Evolutionary conservation across 1,140 invertebrate genomes (phyloP).

Genomic region (Agraylea sexmaculata): DNA sequence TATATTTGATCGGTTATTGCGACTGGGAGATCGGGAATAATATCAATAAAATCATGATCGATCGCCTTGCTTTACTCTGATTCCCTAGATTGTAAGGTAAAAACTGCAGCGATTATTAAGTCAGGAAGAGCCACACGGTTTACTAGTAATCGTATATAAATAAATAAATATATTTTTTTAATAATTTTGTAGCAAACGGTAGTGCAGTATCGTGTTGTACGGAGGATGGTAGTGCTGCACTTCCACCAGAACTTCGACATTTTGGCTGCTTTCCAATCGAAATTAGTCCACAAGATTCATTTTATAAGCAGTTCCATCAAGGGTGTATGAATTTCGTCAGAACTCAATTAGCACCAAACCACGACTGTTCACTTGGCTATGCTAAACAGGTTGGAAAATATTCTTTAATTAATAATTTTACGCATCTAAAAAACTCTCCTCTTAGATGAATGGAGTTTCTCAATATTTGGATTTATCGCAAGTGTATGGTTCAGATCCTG

Average conservation of each 20-base stretch:
- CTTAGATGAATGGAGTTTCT: constrained; percentile 62
- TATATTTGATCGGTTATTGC: no score
- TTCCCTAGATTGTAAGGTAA: no score
- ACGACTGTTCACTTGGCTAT: constrained; percentile 56
- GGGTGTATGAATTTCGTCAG: constrained; percentile 58
- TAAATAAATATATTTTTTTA: constrained; percentile 4
- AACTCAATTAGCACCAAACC: constrained; percentile 46
- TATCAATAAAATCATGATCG: no score
- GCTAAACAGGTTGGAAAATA: constrained; percentile 45
- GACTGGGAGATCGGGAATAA: no score
- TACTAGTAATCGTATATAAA: constrained; percentile 3
- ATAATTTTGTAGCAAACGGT: constrained; percentile 37
- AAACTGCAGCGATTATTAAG: no score
- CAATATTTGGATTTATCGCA: constrained; percentile 61
- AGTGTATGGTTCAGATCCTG: constrained; percentile 55
- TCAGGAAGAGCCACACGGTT: no score
- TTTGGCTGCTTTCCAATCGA: constrained; percentile 62
- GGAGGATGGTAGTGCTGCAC: constrained; percentile 31
- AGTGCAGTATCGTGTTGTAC: constrained; percentile 48
- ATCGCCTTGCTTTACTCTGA: no score
- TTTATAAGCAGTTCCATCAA: constrained; percentile 48
- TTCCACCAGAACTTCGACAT: constrained; percentile 41
- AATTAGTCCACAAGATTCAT: constrained; percentile 51
- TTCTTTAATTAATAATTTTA: neutral
- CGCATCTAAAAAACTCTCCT: neutral